phyloP scores from a whole-genome alignment of 1,140 invertebrate species.

The Metaphire vulgaris region DNA sequence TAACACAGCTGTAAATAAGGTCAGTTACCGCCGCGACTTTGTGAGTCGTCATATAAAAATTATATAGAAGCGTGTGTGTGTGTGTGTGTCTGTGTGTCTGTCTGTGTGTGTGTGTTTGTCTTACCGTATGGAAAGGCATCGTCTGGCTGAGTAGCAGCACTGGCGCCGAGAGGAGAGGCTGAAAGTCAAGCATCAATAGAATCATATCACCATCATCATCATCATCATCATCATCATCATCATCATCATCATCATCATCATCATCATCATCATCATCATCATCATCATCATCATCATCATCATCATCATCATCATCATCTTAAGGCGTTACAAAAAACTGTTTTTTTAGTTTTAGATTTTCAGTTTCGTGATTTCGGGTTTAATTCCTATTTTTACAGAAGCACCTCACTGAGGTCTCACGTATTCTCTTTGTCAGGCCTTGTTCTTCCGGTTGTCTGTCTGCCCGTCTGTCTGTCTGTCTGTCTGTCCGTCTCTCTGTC shows the following conservation, averaged over 20 bases:
- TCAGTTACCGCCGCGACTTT: too few relatives aligned
- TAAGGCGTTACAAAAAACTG: too few relatives aligned
- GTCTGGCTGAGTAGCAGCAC: background rate
- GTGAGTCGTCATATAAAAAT: too few relatives aligned
- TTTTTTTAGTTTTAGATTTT: too few relatives aligned
- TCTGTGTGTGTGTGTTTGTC: too few relatives aligned
- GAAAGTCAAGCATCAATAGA: background rate
- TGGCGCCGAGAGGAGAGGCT: background rate
- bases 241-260: slow-evolving; percentile 2
- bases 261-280: slow-evolving; percentile 2
- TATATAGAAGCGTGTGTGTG: too few relatives aligned
- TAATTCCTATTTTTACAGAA: too few relatives aligned
- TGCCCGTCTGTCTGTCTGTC: background rate
- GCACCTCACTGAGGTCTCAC: too few relatives aligned
- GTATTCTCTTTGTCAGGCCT: background rate
- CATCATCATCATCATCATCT: slow-evolving; percentile 2
- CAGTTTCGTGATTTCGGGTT: too few relatives aligned
- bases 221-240: slow-evolving; percentile 1
- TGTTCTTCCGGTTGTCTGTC: background rate
- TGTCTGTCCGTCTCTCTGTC: background rate
- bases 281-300: slow-evolving; percentile 3
- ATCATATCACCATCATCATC: background rate
- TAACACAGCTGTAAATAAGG: too few relatives aligned
- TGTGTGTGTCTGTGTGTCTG: too few relatives aligned
- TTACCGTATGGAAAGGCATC: background rate